A percentile compares a stretch with the other conserved stretches of the same genome.
These are phyloP conservation scores for Pyrrhia umbra DNA, from an alignment of 2,888 invertebrate genomes.

Conservation along the genomic window DNA sequence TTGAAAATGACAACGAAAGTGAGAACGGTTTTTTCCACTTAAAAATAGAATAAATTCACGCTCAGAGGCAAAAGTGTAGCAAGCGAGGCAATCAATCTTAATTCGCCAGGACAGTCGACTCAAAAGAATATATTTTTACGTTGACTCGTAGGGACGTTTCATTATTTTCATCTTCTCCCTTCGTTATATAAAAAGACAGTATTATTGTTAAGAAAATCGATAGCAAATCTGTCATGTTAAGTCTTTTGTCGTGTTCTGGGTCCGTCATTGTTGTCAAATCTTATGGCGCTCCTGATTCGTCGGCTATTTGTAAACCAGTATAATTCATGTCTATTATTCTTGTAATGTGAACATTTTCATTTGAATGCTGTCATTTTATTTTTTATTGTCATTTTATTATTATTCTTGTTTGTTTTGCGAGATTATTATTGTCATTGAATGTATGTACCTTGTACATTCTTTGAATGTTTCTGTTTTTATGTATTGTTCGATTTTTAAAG, in stretches of 20 bases:
- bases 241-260: constrained; percentile 42
- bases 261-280: constrained; percentile 48
- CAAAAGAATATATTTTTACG: constrained; percentile 78
- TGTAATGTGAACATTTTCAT: constrained; percentile 14
- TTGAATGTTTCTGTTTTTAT: no score
- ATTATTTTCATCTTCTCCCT: constrained; percentile 65
- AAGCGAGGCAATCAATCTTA: constrained; percentile 78
- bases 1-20: constrained; percentile 54
- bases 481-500: no score
- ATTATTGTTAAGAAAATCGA: constrained; percentile 49
- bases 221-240: constrained; percentile 50
- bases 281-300: constrained; percentile 19
- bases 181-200: constrained; percentile 48
- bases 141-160: constrained; percentile 68
- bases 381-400: not conserved
- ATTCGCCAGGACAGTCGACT: constrained; percentile 77
- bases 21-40: constrained; percentile 54
- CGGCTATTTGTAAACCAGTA: constrained; percentile 19
- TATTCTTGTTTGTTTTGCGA: not conserved
- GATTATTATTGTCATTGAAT: constrained; percentile 8
- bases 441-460: no score
- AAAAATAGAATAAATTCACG: constrained; percentile 67
- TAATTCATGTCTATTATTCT: constrained; percentile 33
- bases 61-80: constrained; percentile 62
- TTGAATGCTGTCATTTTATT: not conserved